Evolutionary conservation across 2,888 invertebrate species (phyloP), one percentile per base, ranked within the genome.

Genomic region (Heliothis peltigera): DNA sequence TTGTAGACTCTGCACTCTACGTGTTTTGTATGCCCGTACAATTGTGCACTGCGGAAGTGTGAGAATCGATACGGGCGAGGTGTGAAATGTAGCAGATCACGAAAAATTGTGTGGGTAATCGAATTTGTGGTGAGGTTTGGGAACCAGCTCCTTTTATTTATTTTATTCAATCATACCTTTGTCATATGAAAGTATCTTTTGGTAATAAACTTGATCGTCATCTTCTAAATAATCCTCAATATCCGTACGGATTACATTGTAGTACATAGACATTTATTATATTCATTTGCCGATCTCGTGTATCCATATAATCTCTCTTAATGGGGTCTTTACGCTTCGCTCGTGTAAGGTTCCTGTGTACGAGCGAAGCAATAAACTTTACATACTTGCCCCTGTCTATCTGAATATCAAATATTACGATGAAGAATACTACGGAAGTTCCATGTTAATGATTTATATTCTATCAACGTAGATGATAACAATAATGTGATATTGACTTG

Each of bases 1-100:
- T 25, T 79, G 76, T 79, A 58, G 72, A 75, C 67, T 70, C 62
- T 56, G 70, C 81, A 58, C 76, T 79, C 64, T 64, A 63, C 66
- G 43, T 59, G 62, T 64, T 80, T 66, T 72, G 77, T 77, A 61
- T 63, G 52, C 43, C 48, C n/a, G 19, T 60, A 55, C 53, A 51
- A 71, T 67, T 73, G 66, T 69, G 54, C 66, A 73, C 42, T 73
- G 59, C 72, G 66, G 72, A 77, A 64, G 52, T 72, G 56, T 58
- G 22, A 54, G 72, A 73, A 73, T 72, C 59, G 59, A 77, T 73
- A 71, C 51, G 8, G 49, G 42, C 53, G 19, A 55, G 18, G 17
- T 59, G 52, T 59, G 44, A 59, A 59, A 64, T 64, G 25, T 52
- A 48, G 54, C 18, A 39, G 46, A 28, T 51, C 35, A 28, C 32